Percentiles rank a stretch among this genome's conserved stretches.
These are phyloP conservation scores for Pseudorectes ferrugineus DNA, from an alignment of 2,113 vertebrate genomes.

Conservation along the genomic window DNA sequence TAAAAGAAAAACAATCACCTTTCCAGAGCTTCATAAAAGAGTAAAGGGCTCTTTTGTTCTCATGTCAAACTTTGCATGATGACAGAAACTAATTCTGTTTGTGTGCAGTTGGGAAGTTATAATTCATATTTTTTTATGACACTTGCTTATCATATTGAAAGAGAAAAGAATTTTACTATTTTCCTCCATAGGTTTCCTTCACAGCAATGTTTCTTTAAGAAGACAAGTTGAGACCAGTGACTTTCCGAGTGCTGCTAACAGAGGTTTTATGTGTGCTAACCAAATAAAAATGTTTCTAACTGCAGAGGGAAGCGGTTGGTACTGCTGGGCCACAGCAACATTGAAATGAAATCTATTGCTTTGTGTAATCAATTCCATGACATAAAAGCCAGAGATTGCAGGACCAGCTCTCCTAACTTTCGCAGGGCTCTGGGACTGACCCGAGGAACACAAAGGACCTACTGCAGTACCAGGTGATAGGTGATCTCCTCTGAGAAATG, in stretches of 20 bases:
- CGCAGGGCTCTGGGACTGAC: neutral
- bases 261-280: neutral
- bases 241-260: neutral
- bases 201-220: neutral
- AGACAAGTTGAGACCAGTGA: neutral
- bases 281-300: neutral
- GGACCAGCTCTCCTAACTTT: neutral
- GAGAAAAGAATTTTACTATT: neutral
- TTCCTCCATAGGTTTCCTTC: neutral
- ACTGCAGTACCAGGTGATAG: rapidly evolving
- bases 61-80: neutral
- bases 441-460: neutral
- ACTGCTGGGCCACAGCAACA: neutral
- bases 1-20: conserved; percentile 9
- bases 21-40: neutral
- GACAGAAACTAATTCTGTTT: neutral
- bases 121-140: neutral
- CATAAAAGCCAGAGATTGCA: rapidly evolving
- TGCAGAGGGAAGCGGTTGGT: neutral
- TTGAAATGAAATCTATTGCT: neutral
- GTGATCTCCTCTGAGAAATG: neutral
- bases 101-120: neutral
- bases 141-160: neutral
- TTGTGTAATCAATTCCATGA: neutral
- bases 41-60: conserved; percentile 33